These are phyloP conservation scores for Colaptes auratus DNA, from an alignment of 2,113 vertebrate species.

Conservation along the genomic window DNA sequence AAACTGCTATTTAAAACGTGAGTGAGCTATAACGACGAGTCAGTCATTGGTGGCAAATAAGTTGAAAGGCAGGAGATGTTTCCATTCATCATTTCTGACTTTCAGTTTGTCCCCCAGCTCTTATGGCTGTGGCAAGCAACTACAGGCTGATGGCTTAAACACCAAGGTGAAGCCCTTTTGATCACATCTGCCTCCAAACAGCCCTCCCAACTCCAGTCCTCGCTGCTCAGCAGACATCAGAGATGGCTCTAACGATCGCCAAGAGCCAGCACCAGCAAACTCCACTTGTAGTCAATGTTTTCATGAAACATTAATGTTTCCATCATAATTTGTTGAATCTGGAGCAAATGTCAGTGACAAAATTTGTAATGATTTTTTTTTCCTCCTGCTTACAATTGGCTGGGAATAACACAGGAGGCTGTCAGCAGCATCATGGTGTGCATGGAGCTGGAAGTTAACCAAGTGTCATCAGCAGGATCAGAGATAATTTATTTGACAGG, in stretches of 20 bases:
- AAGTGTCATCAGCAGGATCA: not conserved
- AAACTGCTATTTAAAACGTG: conserved; percentile 59
- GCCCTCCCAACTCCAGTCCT: not conserved
- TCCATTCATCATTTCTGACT: not conserved
- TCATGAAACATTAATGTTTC: conserved; percentile 21
- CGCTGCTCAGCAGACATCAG: not conserved
- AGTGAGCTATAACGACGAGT: not conserved
- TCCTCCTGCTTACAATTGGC: conserved; percentile 2
- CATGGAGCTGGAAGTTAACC: conserved; percentile 40
- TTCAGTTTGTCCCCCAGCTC: not conserved
- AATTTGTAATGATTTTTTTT: conserved; percentile 19
- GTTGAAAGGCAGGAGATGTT: conserved; percentile 43
- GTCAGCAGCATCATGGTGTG: not conserved
- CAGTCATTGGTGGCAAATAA: conserved; percentile 36
- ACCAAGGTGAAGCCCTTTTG: not conserved
- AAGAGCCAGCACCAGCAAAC: not conserved
- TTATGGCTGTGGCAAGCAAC: not conserved
- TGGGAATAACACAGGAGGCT: not conserved
- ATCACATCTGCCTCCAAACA: not conserved
- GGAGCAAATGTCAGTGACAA: conserved; percentile 40
- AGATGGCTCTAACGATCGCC: not conserved
- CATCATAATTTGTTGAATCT: conserved; percentile 41
- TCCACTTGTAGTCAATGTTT: not conserved
- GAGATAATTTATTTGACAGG: conserved; percentile 50
- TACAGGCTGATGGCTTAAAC: not conserved